Base-by-base conservation (phyloP, 2,888 invertebrate species). In the Perdita meconis region DNA sequence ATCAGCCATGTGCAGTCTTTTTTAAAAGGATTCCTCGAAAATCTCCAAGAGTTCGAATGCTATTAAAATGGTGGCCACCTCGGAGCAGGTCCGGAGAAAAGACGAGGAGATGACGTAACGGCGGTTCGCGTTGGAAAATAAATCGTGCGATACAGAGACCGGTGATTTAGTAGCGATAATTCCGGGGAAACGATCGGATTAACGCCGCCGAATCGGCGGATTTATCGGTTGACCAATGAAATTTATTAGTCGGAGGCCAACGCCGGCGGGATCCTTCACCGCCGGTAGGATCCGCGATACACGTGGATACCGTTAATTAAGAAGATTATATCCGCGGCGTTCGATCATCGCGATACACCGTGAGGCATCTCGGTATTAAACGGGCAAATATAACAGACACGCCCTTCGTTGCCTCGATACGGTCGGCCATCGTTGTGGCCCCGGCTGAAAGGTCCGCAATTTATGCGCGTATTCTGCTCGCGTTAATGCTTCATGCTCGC, bases 311-410 rank as follows among this genome's bases (percentile, higher is more conserved):
- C 79, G 77, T 79, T 79, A 77, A 79, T 79, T 79, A 79, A 77
- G 79, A 68, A 68, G 79, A 77, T 77, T 79, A 79, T 72, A 79
- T 79, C 79, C 77, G 61, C 56, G 71, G n/a, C 67, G 51, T 77
- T 64, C 60, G 77, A 71, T 71, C 59, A 71, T 76, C 67, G 59
- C 63, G 71, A 79, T 67, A 57, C 47, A 16, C 8, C 3, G 10
- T 30, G 53, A 19, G 22, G 10, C 12, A n/a, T n/a, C 6, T 36
- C 19, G 47, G 61, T 24, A 56, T 44, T 47, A 56, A 42, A n/a
- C 59, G 60, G 13, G 61, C 68, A 79, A 73, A 74, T 61, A 79
- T 40, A 68, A 55, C 80, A 47, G 80, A 47, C 79, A 80, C 79
- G 80, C 79, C 79, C 74, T 63, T 44, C 56, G 51, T 30, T 53